These are phyloP conservation scores for Peromyscus leucopus DNA, from an alignment of 2,113 vertebrate genomes.

Conservation along the genomic window DNA sequence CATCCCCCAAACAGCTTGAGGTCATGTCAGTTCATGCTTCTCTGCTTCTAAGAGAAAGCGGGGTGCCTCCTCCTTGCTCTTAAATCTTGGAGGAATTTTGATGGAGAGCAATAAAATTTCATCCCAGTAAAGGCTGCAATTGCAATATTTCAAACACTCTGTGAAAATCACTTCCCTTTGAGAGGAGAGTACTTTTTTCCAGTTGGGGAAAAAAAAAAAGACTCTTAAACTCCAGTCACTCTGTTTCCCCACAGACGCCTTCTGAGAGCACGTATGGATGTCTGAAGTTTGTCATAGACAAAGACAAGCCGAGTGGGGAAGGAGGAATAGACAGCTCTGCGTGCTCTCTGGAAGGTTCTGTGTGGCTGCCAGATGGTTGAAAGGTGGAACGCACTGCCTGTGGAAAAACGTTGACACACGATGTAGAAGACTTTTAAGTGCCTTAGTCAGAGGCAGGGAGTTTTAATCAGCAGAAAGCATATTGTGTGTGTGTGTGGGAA, in stretches of 20 bases:
- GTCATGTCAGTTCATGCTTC: background rate
- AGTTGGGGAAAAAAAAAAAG: background rate
- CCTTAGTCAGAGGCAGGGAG: background rate
- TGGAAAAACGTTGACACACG: background rate
- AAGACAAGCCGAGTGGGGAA: background rate
- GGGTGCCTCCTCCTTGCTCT: background rate
- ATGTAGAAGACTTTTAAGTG: slow-evolving; percentile 27
- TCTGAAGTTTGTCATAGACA: background rate
- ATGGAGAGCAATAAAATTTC: slow-evolving; percentile 55
- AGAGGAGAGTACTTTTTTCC: slow-evolving; percentile 19
- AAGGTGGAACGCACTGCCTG: background rate
- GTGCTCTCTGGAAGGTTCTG: background rate
- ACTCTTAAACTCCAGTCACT: background rate
- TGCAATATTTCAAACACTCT: background rate
- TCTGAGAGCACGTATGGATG: background rate
- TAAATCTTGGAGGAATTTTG: slow-evolving; percentile 3
- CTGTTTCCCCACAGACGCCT: background rate
- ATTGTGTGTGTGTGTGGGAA: background rate
- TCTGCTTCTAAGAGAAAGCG: background rate
- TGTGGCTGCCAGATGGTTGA: slow-evolving; percentile 9
- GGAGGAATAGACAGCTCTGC: background rate
- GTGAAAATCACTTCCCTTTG: background rate
- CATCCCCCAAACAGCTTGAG: background rate
- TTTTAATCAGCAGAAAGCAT: slow-evolving; percentile 21
- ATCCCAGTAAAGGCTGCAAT: slow-evolving; percentile 2